These are phyloP conservation scores for Paradoxurus hermaphroditus DNA, from an alignment of 2,113 vertebrate genomes.

Conservation along the genomic window DNA sequence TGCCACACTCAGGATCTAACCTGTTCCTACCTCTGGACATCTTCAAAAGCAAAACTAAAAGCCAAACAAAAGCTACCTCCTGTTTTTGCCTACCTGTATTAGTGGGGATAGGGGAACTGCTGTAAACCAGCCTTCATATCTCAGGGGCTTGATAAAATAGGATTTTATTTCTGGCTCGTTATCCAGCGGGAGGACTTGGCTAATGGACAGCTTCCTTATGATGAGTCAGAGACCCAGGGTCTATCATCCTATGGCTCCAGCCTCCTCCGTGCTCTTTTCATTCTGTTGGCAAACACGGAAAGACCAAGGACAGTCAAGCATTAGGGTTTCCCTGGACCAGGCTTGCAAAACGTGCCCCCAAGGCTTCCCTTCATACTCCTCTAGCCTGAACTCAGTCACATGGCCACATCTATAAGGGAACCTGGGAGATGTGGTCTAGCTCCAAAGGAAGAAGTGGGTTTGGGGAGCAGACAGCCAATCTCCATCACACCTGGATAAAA, in stretches of 20 bases:
- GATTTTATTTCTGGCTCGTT: neutral
- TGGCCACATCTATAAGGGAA: neutral
- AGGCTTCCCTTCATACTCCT: neutral
- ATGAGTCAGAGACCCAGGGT: neutral
- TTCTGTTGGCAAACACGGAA: neutral
- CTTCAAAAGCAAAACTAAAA: neutral
- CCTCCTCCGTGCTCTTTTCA: neutral
- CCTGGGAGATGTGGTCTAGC: neutral
- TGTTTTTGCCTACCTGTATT: neutral
- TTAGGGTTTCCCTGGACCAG: neutral
- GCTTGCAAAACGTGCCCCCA: neutral
- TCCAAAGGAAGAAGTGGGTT: neutral
- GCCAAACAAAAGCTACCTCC: neutral
- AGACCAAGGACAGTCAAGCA: neutral
- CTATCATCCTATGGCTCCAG: neutral
- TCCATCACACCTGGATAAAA: neutral
- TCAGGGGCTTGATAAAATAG: neutral
- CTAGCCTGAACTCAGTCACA: neutral
- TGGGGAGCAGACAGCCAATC: neutral
- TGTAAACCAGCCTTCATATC: neutral
- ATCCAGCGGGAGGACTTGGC: too few species aligned
- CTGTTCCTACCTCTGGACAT: neutral
- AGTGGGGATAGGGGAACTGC: neutral
- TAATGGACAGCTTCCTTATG: neutral
- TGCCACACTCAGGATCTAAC: neutral